Evolutionary conservation across 2,797 vertebrate species (phyloP).

Genomic region (Microctenopoma lineatum): DNA sequence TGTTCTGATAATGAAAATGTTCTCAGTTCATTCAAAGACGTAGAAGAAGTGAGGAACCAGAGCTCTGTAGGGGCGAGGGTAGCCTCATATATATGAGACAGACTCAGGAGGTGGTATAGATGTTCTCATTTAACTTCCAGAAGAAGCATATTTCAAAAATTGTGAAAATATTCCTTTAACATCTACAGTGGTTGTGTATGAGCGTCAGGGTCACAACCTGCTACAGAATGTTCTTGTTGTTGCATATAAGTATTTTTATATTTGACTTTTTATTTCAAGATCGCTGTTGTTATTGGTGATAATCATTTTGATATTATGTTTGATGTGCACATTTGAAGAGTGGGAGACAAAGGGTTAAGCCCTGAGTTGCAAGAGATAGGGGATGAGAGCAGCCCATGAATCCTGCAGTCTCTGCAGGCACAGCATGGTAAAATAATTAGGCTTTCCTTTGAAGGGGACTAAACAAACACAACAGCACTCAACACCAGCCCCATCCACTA

Average conservation of each 20-base stretch:
- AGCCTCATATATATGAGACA: neutral
- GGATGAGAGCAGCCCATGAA: constrained; percentile 73
- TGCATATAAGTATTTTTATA: too few species aligned
- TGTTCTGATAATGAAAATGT: too few species aligned
- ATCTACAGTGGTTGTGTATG: neutral
- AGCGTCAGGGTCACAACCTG: too few species aligned
- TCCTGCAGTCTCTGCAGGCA: constrained; percentile 73
- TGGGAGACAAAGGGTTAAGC: constrained; percentile 67
- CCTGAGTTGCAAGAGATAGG: constrained; percentile 71
- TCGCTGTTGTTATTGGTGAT: neutral
- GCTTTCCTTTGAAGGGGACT: constrained; percentile 84
- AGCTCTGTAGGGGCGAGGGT: too few species aligned
- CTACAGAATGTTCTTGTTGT: constrained; percentile 13
- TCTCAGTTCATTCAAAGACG: too few species aligned
- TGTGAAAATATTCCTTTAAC: neutral
- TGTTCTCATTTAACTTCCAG: neutral
- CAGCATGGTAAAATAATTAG: constrained; percentile 88
- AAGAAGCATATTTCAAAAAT: neutral
- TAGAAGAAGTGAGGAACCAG: too few species aligned
- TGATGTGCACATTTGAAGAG: constrained; percentile 18
- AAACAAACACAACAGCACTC: constrained; percentile 87
- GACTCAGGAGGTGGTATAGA: neutral
- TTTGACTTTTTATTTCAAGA: neutral
- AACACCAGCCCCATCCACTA: constrained; percentile 69
- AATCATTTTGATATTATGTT: neutral